Base-by-base conservation (phyloP, 1,140 invertebrate species). In the Cephus cinctus region DNA sequence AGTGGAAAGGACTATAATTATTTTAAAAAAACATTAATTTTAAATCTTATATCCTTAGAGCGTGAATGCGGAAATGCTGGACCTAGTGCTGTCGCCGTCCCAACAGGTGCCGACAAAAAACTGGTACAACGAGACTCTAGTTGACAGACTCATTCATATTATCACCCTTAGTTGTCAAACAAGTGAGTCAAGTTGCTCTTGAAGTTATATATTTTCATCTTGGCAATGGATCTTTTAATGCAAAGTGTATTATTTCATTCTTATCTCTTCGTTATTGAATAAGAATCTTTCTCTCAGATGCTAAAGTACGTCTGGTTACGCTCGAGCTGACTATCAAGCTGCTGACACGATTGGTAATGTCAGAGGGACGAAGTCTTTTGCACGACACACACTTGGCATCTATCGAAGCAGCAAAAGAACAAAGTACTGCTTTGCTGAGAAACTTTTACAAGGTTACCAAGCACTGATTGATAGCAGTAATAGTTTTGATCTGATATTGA, bases 251-350 rank as follows among this genome's bases (percentile, higher is more conserved):
- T 47, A 36, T 42, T 51, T 31, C 41, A 35, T 38, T 27, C 36
- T 42, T 23, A 50, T 36, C n/a, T 19, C 31, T 34, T 44, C 25
- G 9, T 49, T 53, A 20, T 47, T 40, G 18, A 43, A 27, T 20
- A 48, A 43, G 15, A 45, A 23, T 16, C 11, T 61, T 47, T 54
- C 52, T 71, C 63, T 35, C 59, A 84, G 85, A 83, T 39, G 83
- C 81, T 61, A 88, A 89, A 79, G 88, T 98, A 6, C 84, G 96
- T 12, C 79, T 98, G 9, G 89, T 97, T 2, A 98, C 96, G 0
- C 78, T 98, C 40, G 94, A 98, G 73, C 78, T 98, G 59, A 84
- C 86, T 22, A 83, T 94, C 45, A 83, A 89, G 43, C 71, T 98
- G 16, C 67, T 98, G 11, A 80, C 81, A 43, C 75, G 82, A 69